Evolutionary conservation across 2,888 invertebrate genomes (phyloP).

Genomic region (Timandra comae): DNA sequence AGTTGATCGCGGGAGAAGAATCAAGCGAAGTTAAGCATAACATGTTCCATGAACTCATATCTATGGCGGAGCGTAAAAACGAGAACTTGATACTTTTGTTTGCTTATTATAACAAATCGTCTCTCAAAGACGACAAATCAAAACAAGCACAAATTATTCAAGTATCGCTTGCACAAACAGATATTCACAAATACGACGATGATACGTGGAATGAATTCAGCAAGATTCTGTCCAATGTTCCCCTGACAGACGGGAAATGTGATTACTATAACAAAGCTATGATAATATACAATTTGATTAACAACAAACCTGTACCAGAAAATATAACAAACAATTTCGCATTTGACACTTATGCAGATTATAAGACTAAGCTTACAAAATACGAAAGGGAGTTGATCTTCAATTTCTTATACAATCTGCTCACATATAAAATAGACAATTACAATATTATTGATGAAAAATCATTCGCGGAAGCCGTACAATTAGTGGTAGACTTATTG

Average conservation of each 20-base stretch:
- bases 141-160: slow-evolving; percentile 34
- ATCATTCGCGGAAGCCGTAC: slow-evolving; percentile 23
- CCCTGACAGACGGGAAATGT: slow-evolving; percentile 35
- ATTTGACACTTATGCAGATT: slow-evolving; percentile 29
- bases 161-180: slow-evolving; percentile 27
- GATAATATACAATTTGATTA: slow-evolving; percentile 36
- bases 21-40: slow-evolving; percentile 23
- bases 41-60: slow-evolving; percentile 38
- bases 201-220: slow-evolving; percentile 44
- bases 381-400: slow-evolving; percentile 40
- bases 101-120: slow-evolving; percentile 36
- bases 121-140: slow-evolving; percentile 34
- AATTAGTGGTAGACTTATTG: slow-evolving; percentile 23
- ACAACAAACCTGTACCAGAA: slow-evolving; percentile 31
- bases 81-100: slow-evolving; percentile 34
- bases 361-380: slow-evolving; percentile 28
- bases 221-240: slow-evolving; percentile 38
- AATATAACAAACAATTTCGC: slow-evolving; percentile 34
- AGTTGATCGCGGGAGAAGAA: slow-evolving; percentile 27
- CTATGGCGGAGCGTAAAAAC: slow-evolving; percentile 29
- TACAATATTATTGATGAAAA: slow-evolving; percentile 23
- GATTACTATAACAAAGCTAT: slow-evolving; percentile 30
- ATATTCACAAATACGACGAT: slow-evolving; percentile 33
- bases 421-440: slow-evolving; percentile 25
- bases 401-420: slow-evolving; percentile 33